Base-by-base conservation (phyloP, 2,113 vertebrate species). In the Saccopteryx leptura region DNA sequence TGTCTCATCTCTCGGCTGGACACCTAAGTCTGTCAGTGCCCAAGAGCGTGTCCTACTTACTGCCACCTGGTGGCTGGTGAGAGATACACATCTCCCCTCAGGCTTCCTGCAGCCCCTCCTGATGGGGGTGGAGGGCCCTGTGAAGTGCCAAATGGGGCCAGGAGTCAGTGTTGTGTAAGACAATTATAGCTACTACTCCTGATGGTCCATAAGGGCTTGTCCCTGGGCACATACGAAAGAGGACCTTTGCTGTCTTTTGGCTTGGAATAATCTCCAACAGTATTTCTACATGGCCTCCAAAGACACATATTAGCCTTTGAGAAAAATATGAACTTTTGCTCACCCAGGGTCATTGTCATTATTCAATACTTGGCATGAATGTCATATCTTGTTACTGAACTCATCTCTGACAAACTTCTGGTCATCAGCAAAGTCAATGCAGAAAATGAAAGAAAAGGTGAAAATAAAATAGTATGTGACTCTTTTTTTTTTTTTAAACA, bases 171-270 rank as follows among this genome's bases (percentile, higher is more conserved):
- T 78, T 76, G 68, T 15, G 79, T 85, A 90, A 95, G 76, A 68
- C 61, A 74, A 52, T 66, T 12, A 56, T n/a, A 81, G 68, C 18
- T 1, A 7, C 39, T 50, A 2, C 50, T 83, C 54, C 56, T 31
- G 50, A 10, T 7, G 2, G 2, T n/a, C 24, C 52, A 50, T 28
- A 52, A 46, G 80, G 23, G 78, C 69, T 48, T 46, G 28, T 58
- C 68, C 85, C 95, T 87, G 61, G 18, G 68, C 31, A 15, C 56
- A 31, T 31, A 46, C 46, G 23, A 31, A 33, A 79, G 31, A 75
- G 60, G 63, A 71, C 91, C 21, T 79, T 86, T 78, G 76, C 65
- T 48, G 75, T 80, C 71, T 86, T 61, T 83, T 69, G 79, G 66
- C 88, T 39, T 2, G 71, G 39, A 75, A 61, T 1, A 33, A 3